Percentiles rank a stretch among this genome's conserved stretches.
Evolutionary conservation across 2,113 vertebrate species (phyloP).

Genomic region (Oostethus manadensis): DNA sequence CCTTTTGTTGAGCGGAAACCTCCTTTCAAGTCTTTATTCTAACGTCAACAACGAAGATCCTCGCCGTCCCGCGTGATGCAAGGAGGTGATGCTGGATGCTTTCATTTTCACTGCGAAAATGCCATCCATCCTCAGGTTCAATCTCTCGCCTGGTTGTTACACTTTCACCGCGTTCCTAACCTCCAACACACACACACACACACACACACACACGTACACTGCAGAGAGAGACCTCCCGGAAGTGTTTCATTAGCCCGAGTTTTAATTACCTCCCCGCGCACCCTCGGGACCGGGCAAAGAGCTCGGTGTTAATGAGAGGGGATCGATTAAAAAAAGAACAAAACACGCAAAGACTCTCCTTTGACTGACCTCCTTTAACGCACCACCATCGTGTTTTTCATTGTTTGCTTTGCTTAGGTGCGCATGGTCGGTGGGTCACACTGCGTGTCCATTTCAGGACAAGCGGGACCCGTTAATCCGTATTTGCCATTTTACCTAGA

Average conservation of each 20-base stretch:
- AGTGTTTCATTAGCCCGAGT: conserved; percentile 58
- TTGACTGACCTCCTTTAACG: conserved; percentile 19
- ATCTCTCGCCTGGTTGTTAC: conserved; percentile 27
- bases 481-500: not conserved
- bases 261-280: conserved; percentile 63
- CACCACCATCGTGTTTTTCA: conserved; percentile 26
- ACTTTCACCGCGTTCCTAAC: conserved; percentile 4
- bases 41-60: conserved; percentile 31
- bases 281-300: conserved; percentile 55
- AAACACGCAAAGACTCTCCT: conserved; percentile 46
- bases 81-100: conserved; percentile 19
- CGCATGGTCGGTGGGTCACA: conserved; percentile 27
- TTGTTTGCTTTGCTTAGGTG: conserved; percentile 10
- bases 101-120: conserved; percentile 31
- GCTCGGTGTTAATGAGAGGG: conserved; percentile 60
- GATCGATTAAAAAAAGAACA: conserved; percentile 50
- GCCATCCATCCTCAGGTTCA: conserved; percentile 23
- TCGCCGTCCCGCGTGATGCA: conserved; percentile 17
- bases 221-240: conserved; percentile 27
- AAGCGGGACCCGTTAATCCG: conserved; percentile 13
- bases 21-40: conserved; percentile 15
- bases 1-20: too few species aligned
- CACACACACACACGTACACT: too few species aligned
- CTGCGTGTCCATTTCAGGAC: not conserved
- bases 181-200: not conserved